These are phyloP conservation scores for Macrotus californicus DNA, from an alignment of 2,113 vertebrate genomes.

Conservation along the genomic window DNA sequence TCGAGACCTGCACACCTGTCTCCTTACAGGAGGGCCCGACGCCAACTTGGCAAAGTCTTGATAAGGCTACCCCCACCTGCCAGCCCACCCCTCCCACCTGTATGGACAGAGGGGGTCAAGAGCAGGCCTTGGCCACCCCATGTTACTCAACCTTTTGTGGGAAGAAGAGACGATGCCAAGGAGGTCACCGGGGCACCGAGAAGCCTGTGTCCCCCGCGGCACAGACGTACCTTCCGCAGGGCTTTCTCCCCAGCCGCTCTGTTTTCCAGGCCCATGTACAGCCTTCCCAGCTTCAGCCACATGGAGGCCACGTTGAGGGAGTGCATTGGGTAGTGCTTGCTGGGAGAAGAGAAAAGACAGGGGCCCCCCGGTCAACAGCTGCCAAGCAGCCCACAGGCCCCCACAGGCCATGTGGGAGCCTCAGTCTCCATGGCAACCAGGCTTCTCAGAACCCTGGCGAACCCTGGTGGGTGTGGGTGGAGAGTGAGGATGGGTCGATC, in stretches of 20 bases:
- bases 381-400: accelerated
- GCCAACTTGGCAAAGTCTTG: accelerated
- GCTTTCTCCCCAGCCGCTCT: slow-evolving; percentile 77
- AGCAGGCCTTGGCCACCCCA: neutral
- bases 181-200: accelerated
- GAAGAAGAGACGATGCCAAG: accelerated
- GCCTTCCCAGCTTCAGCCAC: slow-evolving; percentile 92
- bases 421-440: neutral
- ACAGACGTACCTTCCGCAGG: slow-evolving; percentile 86
- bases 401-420: too few relatives aligned
- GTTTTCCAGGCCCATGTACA: slow-evolving; percentile 87
- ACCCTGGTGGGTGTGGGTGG: accelerated
- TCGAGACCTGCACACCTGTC: accelerated
- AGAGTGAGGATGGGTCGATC: accelerated
- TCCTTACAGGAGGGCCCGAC: accelerated
- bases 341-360: slow-evolving; percentile 62
- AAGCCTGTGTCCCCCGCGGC: accelerated
- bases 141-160: accelerated
- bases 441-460: accelerated
- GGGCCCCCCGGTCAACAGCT: neutral
- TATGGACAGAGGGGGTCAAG: accelerated
- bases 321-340: slow-evolving; percentile 90
- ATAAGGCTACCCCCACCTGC: accelerated
- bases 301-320: slow-evolving; percentile 96
- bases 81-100: neutral